Evolutionary conservation across 2,797 vertebrate species (phyloP), one percentile per base, ranked within the genome.

Genomic region (Pelochelys cantorii): DNA sequence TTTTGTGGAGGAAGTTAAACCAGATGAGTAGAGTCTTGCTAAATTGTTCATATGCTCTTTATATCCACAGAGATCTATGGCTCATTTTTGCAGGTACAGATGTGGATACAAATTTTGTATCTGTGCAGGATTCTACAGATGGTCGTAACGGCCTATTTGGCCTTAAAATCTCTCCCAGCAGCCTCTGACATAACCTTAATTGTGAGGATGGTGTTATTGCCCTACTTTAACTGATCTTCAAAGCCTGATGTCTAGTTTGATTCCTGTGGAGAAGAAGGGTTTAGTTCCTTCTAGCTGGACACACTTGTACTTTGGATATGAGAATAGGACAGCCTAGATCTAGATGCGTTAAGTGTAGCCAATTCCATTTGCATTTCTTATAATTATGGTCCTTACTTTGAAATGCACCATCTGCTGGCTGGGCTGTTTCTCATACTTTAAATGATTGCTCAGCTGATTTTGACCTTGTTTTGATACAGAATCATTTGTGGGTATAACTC

Each of bases 181-280:
- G 42, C 22, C 29, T 42, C 48, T 20, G 18, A 7, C 10, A 0
- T 3, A 6, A 2, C 5, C 0, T 6, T 3, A n/a, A 48, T 31
- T 34, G 65, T 18, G 18, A 18, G 10, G n/a, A 10, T 34, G 42
- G 42, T 48, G 34, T 7, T 42, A 4, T 13, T 37, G 59, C 37
- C 81, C 75, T 10, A 1, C 7, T 57, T 48, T 0, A 6, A 57
- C 25, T 37, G 11, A 5, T 5, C 29, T 54, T n/a, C 10, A 42
- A 37, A 17, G 62, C 77, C 81, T 5, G 5, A 7, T 55, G 54
- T 52, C 52, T 60, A 53, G 54, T 57, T 34, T n/a, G 78, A 5
- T 7, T 86, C 0, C 0, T 27, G 2, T 1, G 25, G 53, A 18
- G 0, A 0, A 0, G 1, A 5, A 8, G 5, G 4, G 31, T 55